Conservation (phyloP, 2,888 invertebrate species). For the Diarsia brunnea region DNA sequence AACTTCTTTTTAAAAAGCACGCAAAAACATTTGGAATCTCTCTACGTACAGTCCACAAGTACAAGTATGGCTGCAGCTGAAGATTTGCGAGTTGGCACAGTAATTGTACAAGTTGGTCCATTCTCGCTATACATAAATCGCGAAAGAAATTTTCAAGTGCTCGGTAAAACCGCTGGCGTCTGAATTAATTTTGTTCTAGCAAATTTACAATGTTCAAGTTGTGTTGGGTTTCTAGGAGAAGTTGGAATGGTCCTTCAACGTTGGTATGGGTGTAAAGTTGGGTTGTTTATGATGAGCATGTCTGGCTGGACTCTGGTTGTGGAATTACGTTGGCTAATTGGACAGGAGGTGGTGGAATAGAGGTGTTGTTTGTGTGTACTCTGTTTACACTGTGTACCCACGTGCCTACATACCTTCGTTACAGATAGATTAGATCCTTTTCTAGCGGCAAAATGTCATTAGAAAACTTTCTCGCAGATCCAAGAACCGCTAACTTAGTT, state of each 20-base stretch:
- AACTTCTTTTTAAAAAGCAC: constrained; percentile 23
- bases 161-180: constrained; percentile 72
- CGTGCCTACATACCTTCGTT: neutral
- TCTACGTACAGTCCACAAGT: neutral
- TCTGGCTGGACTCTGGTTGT: neutral
- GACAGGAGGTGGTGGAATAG: neutral
- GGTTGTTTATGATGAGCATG: constrained; percentile 2
- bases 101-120: constrained; percentile 74
- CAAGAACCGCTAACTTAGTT: constrained; percentile 6
- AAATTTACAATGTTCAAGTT: constrained; percentile 81
- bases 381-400: neutral
- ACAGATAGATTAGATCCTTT: neutral
- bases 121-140: constrained; percentile 75
- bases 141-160: constrained; percentile 78
- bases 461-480: constrained; percentile 14
- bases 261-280: constrained; percentile 29
- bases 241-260: constrained; percentile 49
- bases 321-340: neutral
- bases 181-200: constrained; percentile 84
- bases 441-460: constrained; percentile 1
- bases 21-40: constrained; percentile 28
- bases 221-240: constrained; percentile 71
- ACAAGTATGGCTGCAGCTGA: constrained; percentile 47
- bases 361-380: neutral
- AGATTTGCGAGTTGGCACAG: constrained; percentile 66